A percentile compares a stretch with the other conserved stretches of the same genome.
These are phyloP conservation scores for Actinostola sp. DNA, from an alignment of 92 coral and sea anemone genomes.

Conservation along the genomic window DNA sequence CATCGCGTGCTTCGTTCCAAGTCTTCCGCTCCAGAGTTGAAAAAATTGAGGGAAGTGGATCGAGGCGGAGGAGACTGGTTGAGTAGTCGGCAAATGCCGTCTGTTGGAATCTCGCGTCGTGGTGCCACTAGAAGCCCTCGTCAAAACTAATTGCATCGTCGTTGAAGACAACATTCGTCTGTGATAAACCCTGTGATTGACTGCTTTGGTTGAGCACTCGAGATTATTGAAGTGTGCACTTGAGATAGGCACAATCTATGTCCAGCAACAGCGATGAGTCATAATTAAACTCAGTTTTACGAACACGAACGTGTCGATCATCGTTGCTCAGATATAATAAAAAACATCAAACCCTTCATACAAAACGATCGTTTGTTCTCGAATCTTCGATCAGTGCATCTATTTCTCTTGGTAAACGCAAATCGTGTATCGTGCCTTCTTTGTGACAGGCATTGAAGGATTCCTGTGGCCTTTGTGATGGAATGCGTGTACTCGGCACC, in stretches of 20 bases:
- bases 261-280: background rate
- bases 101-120: no score
- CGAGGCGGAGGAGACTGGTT: no score
- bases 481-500: background rate
- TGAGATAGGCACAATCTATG: background rate
- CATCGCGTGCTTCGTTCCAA: no score
- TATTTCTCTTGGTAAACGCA: background rate
- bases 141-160: no score
- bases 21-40: no score
- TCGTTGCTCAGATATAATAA: background rate
- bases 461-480: slow-evolving; percentile 3
- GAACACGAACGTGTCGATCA: background rate
- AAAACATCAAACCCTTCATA: background rate
- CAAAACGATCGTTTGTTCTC: background rate
- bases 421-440: background rate
- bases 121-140: no score
- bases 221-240: slow-evolving; percentile 4
- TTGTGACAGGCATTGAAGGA: background rate
- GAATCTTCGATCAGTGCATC: background rate
- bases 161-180: background rate
- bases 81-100: no score
- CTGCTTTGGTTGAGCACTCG: background rate
- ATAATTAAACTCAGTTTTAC: background rate
- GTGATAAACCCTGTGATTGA: background rate
- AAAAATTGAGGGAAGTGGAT: no score